These are phyloP conservation scores for Uria aalge DNA, from an alignment of 2,113 vertebrate species.

Conservation along the genomic window DNA sequence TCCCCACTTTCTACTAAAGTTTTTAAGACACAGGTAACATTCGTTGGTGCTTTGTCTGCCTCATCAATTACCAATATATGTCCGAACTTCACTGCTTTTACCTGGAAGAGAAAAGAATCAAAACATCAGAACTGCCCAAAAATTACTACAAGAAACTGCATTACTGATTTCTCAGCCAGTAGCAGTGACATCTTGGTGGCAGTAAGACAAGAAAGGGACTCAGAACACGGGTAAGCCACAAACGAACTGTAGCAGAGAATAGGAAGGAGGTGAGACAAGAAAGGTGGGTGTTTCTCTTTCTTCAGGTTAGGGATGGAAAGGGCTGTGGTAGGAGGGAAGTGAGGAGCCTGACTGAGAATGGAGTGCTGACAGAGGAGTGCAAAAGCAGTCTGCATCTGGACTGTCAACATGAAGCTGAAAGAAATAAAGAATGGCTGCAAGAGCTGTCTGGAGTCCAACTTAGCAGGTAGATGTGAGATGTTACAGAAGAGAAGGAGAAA, in stretches of 20 bases:
- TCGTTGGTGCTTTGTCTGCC: slow-evolving; percentile 97
- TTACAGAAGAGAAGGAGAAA: background rate
- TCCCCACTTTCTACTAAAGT: slow-evolving; percentile 95
- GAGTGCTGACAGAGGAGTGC: background rate
- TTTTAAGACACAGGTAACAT: slow-evolving; percentile 97
- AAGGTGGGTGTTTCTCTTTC: background rate
- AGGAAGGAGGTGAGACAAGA: background rate
- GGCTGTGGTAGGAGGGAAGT: background rate
- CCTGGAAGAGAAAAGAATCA: slow-evolving; percentile 75
- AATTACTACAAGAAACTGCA: background rate
- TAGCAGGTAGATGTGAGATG: background rate
- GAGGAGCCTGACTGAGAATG: background rate
- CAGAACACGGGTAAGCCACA: background rate
- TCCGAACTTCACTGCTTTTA: slow-evolving; percentile 91
- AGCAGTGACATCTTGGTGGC: fast-evolving
- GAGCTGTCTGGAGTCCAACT: background rate
- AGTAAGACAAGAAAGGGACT: background rate
- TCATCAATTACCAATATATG: slow-evolving; percentile 94
- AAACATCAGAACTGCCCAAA: background rate
- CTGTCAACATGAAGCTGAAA: background rate
- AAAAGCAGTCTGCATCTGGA: background rate
- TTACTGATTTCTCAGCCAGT: background rate
- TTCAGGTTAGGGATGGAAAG: background rate
- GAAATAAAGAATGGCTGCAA: background rate
- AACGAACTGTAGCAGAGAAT: background rate